Conservation (phyloP, 2,888 invertebrate species). For the Epirrita christyi region DNA sequence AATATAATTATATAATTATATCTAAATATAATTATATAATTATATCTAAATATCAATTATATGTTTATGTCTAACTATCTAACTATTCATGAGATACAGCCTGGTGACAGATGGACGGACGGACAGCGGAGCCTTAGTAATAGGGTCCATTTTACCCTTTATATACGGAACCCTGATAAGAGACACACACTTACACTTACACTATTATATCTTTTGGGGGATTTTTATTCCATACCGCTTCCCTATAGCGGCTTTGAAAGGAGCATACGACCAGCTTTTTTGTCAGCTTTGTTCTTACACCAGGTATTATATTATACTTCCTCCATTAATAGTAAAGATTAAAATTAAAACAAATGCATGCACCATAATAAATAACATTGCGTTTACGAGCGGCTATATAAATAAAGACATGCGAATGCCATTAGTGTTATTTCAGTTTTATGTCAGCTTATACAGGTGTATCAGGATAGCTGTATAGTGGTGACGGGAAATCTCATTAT, state of each 20-base stretch:
- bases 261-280: conserved; percentile 5
- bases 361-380: conserved; percentile 63
- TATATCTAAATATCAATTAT: no score
- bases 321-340: conserved; percentile 21
- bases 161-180: background rate
- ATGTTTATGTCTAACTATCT: no score
- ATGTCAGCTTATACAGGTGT: conserved; percentile 64
- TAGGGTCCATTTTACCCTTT: no score
- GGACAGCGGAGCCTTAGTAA: no score
- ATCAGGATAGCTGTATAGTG: conserved; percentile 55
- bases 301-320: background rate
- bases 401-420: conserved; percentile 77
- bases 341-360: conserved; percentile 60
- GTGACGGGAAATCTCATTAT: conserved; percentile 63
- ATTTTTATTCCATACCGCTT: no score
- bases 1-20: no score
- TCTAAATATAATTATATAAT: no score
- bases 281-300: background rate
- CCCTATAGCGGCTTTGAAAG: no score
- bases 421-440: conserved; percentile 79
- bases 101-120: no score
- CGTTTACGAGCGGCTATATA: conserved; percentile 72
- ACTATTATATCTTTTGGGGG: no score
- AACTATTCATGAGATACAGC: no score
- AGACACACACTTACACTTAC: no score